Evolutionary conservation across 1,140 invertebrate species (phyloP).

Genomic region (Megalopta genalis): DNA sequence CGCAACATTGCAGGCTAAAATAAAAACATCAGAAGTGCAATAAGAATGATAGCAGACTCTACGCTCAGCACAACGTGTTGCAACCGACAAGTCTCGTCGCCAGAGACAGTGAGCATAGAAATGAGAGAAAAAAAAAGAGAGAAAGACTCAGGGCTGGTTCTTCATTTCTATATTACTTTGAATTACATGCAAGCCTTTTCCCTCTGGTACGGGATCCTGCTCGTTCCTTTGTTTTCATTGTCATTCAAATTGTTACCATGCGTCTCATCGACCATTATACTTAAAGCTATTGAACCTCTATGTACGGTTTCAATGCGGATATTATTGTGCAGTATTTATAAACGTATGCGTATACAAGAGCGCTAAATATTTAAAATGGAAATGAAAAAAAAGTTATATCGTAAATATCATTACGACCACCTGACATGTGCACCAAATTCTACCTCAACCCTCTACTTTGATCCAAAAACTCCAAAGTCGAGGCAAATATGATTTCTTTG

Average conservation of each 20-base stretch:
- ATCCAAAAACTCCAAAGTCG: constrained; percentile 41
- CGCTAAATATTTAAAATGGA: constrained; percentile 33
- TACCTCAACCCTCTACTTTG: constrained; percentile 58
- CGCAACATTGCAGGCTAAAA: constrained; percentile 71
- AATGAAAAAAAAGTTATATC: constrained; percentile 30
- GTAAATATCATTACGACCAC: constrained; percentile 53
- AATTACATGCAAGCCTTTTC: constrained; percentile 56
- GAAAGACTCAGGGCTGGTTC: constrained; percentile 53
- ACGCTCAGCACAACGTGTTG: constrained; percentile 52
- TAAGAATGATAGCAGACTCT: constrained; percentile 64
- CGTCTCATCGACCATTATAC: constrained; percentile 28
- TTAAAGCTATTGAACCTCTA: constrained; percentile 33
- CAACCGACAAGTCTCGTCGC: constrained; percentile 59
- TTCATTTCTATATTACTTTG: constrained; percentile 45
- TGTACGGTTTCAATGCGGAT: constrained; percentile 35
- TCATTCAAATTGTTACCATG: constrained; percentile 52
- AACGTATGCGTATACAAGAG: constrained; percentile 22
- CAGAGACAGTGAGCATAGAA: constrained; percentile 59
- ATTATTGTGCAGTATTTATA: constrained; percentile 39
- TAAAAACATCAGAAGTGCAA: constrained; percentile 68
- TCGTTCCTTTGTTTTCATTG: constrained; percentile 54
- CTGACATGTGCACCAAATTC: constrained; percentile 62
- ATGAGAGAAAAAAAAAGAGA: constrained; percentile 30
- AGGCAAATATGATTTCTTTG: constrained; percentile 19
- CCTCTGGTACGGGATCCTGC: constrained; percentile 47